These are phyloP conservation scores for Arvicanthis niloticus DNA, from an alignment of 2,113 vertebrate species.

Conservation along the genomic window DNA sequence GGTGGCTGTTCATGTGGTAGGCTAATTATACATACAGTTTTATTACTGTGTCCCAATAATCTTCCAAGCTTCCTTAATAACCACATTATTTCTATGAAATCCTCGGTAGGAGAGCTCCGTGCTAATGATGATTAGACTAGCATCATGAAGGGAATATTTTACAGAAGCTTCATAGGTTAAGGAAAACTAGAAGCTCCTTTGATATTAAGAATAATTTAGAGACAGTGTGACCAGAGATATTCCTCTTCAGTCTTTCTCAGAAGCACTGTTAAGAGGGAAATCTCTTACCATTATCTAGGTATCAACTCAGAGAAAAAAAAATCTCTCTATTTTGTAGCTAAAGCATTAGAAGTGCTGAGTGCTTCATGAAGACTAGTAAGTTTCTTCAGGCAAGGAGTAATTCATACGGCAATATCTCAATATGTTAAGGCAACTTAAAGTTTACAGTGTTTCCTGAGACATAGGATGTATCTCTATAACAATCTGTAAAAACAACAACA, in stretches of 20 bases:
- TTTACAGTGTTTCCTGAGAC: background rate
- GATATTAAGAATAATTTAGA: conserved; percentile 53
- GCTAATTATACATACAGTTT: conserved; percentile 50
- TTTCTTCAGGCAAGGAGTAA: background rate
- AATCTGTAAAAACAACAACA: background rate
- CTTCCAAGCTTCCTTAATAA: conserved; percentile 48
- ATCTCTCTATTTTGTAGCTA: background rate
- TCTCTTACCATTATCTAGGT: background rate
- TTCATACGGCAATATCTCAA: background rate
- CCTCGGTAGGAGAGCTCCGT: conserved; percentile 23
- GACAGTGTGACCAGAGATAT: background rate
- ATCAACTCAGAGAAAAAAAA: background rate
- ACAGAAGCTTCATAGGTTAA: conserved; percentile 12
- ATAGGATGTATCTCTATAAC: background rate
- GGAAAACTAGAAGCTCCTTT: background rate
- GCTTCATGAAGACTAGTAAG: background rate
- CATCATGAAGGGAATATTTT: conserved; percentile 11
- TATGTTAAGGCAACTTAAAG: background rate
- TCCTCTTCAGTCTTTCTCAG: background rate
- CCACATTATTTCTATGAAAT: conserved; percentile 44
- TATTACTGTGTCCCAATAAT: conserved; percentile 49
- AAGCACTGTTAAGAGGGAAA: background rate
- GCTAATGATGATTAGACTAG: conserved; percentile 53
- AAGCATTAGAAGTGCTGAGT: background rate
- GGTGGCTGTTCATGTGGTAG: background rate